Conservation (phyloP, 1,140 invertebrate genomes). For the Pseudomyrmex flavicornis region DNA sequence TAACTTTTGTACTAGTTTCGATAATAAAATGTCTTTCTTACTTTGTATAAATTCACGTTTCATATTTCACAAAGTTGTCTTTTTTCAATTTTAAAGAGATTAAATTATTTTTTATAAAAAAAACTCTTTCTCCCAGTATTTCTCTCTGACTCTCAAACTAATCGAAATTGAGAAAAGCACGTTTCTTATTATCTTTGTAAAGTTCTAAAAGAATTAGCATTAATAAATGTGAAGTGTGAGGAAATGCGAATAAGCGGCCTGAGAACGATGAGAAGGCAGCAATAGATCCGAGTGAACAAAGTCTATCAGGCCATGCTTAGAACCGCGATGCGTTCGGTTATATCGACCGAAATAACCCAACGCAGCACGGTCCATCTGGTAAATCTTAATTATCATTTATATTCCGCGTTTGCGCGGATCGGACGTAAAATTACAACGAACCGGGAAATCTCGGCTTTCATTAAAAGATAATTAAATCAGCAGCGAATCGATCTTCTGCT, state of each 20-base stretch:
- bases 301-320: conserved; percentile 49
- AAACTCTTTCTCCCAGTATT: too few species aligned
- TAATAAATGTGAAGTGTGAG: conserved; percentile 1
- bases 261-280: conserved; percentile 9
- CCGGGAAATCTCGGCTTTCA: conserved; percentile 51
- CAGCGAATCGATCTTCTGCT: conserved; percentile 52
- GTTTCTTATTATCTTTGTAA: too few species aligned
- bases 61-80: background rate
- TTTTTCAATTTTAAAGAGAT: background rate
- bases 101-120: background rate
- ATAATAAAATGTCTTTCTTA: background rate
- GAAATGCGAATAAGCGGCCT: background rate
- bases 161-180: background rate
- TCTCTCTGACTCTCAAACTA: background rate
- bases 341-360: conserved; percentile 38
- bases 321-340: conserved; percentile 43
- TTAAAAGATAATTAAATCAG: conserved; percentile 63
- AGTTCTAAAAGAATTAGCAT: background rate
- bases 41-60: background rate
- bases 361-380: conserved; percentile 42
- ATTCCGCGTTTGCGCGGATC: conserved; percentile 42
- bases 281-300: conserved; percentile 44
- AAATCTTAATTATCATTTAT: conserved; percentile 58
- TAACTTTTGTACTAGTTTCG: too few species aligned
- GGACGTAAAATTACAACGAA: conserved; percentile 48